phyloP scores from a whole-genome alignment of 1,140 invertebrate genomes.

The Metaphire vulgaris region DNA sequence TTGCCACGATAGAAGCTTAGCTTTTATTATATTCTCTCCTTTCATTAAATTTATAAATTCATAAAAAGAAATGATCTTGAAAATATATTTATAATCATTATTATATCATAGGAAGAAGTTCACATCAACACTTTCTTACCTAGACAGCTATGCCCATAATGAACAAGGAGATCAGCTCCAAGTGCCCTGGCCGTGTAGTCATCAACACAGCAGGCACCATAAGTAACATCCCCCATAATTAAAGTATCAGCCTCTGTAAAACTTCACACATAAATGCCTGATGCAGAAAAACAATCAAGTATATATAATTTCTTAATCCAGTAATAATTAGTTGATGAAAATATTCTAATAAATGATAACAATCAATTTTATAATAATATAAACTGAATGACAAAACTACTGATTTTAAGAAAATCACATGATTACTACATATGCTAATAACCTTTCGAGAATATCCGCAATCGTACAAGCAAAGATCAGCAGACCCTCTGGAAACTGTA shows the following conservation, averaged over 20 bases:
- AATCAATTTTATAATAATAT: background rate
- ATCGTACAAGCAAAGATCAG: slow-evolving; percentile 87
- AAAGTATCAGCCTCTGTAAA: slow-evolving; percentile 89
- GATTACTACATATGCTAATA: slow-evolving; percentile 24
- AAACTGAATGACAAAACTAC: background rate
- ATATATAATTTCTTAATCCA: background rate
- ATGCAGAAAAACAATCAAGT: background rate
- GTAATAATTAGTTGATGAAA: slow-evolving; percentile 7
- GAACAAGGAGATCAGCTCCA: slow-evolving; percentile 84
- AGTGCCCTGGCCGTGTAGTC: slow-evolving; percentile 87
- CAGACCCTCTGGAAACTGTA: slow-evolving; percentile 93
- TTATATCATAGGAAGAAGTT: no score
- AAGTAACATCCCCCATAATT: slow-evolving; percentile 97
- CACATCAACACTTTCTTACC: slow-evolving; percentile 42
- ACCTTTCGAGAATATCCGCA: slow-evolving; percentile 81
- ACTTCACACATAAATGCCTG: slow-evolving; percentile 40
- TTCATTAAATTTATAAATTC: no score
- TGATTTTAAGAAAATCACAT: background rate
- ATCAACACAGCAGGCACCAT: slow-evolving; percentile 99
- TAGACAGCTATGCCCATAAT: slow-evolving; percentile 97
- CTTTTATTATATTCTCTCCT: no score
- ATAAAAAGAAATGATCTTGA: no score
- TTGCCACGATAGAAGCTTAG: no score
- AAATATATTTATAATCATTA: no score
- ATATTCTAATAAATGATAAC: slow-evolving; percentile 1